Conservation (phyloP, 2,113 vertebrate species). For the Amblyopsis rosae region DNA sequence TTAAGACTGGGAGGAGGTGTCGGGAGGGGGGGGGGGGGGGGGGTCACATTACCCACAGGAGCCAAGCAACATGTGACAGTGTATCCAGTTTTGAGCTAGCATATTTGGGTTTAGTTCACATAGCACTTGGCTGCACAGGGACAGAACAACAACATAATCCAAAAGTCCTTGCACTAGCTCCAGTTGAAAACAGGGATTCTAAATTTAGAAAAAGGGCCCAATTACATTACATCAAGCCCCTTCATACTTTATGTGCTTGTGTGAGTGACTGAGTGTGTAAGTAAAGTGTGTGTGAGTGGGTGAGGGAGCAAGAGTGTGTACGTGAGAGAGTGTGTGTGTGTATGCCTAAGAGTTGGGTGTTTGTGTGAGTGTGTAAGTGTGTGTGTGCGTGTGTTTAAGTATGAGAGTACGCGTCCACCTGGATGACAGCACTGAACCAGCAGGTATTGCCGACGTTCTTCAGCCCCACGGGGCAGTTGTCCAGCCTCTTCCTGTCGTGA, state of each 20-base stretch:
- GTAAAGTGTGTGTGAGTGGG: background rate
- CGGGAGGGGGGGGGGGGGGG: slow-evolving; percentile 19
- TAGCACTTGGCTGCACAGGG: slow-evolving; percentile 16
- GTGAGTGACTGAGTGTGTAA: background rate
- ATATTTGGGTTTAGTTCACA: slow-evolving; percentile 55
- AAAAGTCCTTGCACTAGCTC: slow-evolving; percentile 1
- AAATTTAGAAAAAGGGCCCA: background rate
- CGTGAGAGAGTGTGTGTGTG: background rate
- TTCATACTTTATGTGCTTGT: background rate
- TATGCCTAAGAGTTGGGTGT: background rate
- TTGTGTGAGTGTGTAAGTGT: background rate
- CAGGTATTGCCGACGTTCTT: slow-evolving; percentile 99
- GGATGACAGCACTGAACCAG: slow-evolving; percentile 99
- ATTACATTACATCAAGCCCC: no score
- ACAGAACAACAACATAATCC: slow-evolving; percentile 18
- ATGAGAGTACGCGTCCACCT: slow-evolving; percentile 76
- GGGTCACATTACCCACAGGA: slow-evolving; percentile 60
- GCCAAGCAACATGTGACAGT: slow-evolving; percentile 74
- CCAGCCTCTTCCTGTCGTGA: slow-evolving; percentile 91
- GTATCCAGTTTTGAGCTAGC: slow-evolving; percentile 66
- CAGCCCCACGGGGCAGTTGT: slow-evolving; percentile 90
- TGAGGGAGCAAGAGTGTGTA: no score
- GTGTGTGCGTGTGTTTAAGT: background rate
- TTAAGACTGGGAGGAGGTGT: slow-evolving; percentile 20
- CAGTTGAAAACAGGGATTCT: background rate